phyloP scores from a whole-genome alignment of 1,140 invertebrate genomes.

The Bacillus rossius region DNA sequence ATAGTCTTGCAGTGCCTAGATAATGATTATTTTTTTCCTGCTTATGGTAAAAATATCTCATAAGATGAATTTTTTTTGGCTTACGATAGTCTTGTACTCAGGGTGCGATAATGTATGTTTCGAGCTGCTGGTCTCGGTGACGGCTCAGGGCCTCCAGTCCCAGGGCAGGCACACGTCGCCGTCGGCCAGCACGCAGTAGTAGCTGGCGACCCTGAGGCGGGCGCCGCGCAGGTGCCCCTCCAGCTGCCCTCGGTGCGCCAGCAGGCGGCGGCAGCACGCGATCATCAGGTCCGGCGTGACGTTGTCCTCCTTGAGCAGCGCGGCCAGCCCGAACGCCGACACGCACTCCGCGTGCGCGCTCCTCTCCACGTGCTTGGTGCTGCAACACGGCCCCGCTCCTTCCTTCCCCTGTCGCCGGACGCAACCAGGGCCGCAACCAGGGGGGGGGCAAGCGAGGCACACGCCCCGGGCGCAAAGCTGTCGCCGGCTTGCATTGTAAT shows the following conservation, averaged over 20 bases:
- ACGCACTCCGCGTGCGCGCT: constrained; percentile 60
- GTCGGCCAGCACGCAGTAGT: constrained; percentile 86
- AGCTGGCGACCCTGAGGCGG: constrained; percentile 77
- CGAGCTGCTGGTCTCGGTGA: no score
- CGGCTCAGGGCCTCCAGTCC: constrained; percentile 68
- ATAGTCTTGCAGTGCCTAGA: no score
- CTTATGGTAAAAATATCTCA: no score
- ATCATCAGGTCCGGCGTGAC: constrained; percentile 88
- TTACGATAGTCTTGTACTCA: no score
- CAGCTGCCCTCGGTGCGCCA: constrained; percentile 47
- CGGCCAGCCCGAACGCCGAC: constrained; percentile 56
- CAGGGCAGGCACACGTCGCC: constrained; percentile 89
- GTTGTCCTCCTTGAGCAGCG: constrained; percentile 82
- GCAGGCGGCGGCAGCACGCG: constrained; percentile 65
- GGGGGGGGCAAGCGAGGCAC: no score
- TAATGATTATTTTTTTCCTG: no score
- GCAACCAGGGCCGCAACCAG: no score
- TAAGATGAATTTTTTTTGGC: no score
- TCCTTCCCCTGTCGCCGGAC: no score
- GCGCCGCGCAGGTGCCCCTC: constrained; percentile 45
- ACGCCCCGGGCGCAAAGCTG: no score
- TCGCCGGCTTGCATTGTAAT: no score
- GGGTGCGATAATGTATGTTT: no score
- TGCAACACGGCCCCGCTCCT: constrained; percentile 39
- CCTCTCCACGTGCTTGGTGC: constrained; percentile 70